Evolutionary conservation across 2,797 vertebrate genomes (phyloP).

Genomic region (Aselliscus stoliczkanus): DNA sequence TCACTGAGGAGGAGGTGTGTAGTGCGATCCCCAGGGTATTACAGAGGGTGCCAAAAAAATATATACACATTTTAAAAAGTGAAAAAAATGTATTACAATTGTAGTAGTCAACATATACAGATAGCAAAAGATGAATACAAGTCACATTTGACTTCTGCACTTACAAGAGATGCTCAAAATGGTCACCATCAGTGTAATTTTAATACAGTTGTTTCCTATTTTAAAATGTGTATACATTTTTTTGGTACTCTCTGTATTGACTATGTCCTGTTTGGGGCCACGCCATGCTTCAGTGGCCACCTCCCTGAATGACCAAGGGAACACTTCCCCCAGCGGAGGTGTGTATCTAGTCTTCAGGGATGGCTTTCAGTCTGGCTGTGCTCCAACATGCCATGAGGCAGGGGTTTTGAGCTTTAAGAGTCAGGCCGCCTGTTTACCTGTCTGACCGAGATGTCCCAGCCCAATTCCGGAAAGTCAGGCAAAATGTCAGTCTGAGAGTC

Average conservation of each 20-base stretch:
- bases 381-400: not conserved
- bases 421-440: not conserved
- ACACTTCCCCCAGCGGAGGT: not conserved
- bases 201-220: too few species aligned
- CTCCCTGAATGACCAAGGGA: not conserved
- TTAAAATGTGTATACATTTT: too few species aligned
- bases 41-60: too few species aligned
- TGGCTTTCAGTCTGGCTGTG: not conserved
- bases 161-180: too few species aligned
- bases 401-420: not conserved
- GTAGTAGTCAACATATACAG: too few species aligned
- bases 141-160: too few species aligned
- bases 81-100: too few species aligned
- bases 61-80: too few species aligned
- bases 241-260: not conserved
- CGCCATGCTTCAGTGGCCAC: not conserved
- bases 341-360: not conserved
- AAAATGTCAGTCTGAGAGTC: not conserved
- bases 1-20: not conserved
- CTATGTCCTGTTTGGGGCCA: too few species aligned
- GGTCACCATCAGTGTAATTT: too few species aligned
- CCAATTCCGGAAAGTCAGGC: constrained; percentile 9
- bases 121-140: too few species aligned
- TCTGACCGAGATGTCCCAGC: not conserved
- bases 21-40: not conserved